These are phyloP conservation scores for Parazoanthus darwini DNA, from an alignment of 92 coral and sea anemone species.

Conservation along the genomic window DNA sequence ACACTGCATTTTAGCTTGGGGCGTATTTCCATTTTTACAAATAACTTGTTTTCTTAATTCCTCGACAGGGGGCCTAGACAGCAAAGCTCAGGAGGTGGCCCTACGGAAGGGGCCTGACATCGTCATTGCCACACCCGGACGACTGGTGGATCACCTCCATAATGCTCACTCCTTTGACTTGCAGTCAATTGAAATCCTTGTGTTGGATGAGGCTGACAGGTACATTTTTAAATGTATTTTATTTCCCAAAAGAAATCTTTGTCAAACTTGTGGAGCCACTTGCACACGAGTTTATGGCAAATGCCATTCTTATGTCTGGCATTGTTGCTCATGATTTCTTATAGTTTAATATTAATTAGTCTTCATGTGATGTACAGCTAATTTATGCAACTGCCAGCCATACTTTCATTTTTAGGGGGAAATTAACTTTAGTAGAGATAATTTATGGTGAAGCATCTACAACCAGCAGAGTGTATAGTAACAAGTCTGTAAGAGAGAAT, in stretches of 20 bases:
- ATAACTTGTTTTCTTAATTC: not conserved
- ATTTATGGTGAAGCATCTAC: no score
- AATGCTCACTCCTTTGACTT: slow-evolving; percentile 92
- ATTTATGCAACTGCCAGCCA: no score
- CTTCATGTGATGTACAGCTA: no score
- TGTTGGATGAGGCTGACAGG: slow-evolving; percentile 96
- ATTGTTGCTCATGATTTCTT: no score
- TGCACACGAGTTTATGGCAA: no score
- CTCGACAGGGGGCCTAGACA: slow-evolving; percentile 83
- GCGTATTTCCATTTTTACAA: not conserved
- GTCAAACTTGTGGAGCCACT: not conserved
- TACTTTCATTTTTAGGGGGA: no score
- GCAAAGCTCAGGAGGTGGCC: slow-evolving; percentile 86
- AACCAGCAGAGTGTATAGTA: no score
- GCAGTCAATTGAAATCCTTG: slow-evolving; percentile 88
- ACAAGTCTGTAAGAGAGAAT: no score
- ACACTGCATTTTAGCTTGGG: not conserved
- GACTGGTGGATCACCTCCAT: slow-evolving; percentile 95
- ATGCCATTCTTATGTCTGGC: no score
- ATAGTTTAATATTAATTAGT: no score
- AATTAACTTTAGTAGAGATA: no score
- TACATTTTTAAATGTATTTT: not conserved
- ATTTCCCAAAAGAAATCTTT: no score
- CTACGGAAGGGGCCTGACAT: slow-evolving; percentile 94
- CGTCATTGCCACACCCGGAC: slow-evolving; percentile 93